These are phyloP conservation scores for Lottia scabra DNA, from an alignment of 2,888 invertebrate genomes.

Conservation along the genomic window DNA sequence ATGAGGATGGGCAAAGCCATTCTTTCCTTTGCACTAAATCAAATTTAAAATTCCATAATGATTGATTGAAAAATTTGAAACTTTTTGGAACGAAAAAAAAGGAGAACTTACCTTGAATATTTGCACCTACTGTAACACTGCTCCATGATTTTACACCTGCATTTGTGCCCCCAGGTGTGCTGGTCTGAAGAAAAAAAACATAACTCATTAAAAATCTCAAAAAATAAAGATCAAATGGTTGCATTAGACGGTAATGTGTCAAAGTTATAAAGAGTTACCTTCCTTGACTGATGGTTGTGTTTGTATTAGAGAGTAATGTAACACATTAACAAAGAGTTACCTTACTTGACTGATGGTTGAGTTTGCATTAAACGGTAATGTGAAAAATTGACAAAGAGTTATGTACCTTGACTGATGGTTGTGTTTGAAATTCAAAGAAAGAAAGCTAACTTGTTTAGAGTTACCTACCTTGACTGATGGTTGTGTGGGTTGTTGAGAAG, in stretches of 20 bases:
- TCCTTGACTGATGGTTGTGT: too few species aligned
- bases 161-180: slow-evolving; percentile 43
- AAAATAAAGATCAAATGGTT: too few species aligned
- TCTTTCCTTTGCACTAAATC: too few species aligned
- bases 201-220: background rate
- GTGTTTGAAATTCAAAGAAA: too few species aligned
- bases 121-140: slow-evolving; percentile 69
- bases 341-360: slow-evolving; percentile 13
- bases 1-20: too few species aligned
- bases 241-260: too few species aligned
- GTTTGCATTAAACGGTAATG: background rate
- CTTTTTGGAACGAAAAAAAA: background rate
- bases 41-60: too few species aligned
- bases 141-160: slow-evolving; percentile 70
- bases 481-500: slow-evolving; percentile 48
- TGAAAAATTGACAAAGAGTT: too few species aligned
- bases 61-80: too few species aligned
- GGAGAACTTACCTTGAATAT: slow-evolving; percentile 41
- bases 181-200: slow-evolving; percentile 27
- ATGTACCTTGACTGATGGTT: too few species aligned
- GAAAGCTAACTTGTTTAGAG: background rate
- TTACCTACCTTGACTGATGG: slow-evolving; percentile 20
- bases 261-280: too few species aligned
- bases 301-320: too few species aligned
- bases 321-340: background rate